These are phyloP conservation scores for Liodrosophila aerea DNA, from an alignment of 2,888 invertebrate genomes.

Conservation along the genomic window DNA sequence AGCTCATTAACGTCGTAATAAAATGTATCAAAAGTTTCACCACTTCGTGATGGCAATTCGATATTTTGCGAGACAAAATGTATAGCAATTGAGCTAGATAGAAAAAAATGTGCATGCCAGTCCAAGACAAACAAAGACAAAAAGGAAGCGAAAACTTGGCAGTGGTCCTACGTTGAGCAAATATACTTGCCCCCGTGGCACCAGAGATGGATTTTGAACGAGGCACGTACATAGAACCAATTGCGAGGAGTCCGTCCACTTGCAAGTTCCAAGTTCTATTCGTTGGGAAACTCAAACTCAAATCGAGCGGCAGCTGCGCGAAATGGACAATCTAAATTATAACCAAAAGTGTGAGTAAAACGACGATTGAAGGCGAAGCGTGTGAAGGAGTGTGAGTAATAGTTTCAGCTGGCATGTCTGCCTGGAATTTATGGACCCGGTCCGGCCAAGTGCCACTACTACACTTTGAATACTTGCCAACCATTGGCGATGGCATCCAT, in stretches of 20 bases:
- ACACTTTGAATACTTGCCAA: slow-evolving; percentile 67
- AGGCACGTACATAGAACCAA: slow-evolving; percentile 50
- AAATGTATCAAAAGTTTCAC: background rate
- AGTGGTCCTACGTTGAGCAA: slow-evolving; percentile 24
- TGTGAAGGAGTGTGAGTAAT: slow-evolving; percentile 67
- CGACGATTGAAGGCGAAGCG: slow-evolving; percentile 10
- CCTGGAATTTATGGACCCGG: slow-evolving; percentile 62
- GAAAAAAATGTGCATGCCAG: slow-evolving; percentile 23
- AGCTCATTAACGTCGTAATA: no score
- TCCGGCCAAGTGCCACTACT: slow-evolving; percentile 65
- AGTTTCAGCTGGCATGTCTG: slow-evolving; percentile 69
- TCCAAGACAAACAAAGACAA: slow-evolving; percentile 45
- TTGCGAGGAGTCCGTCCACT: slow-evolving; percentile 31
- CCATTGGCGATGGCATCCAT: slow-evolving; percentile 48
- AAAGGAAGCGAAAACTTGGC: slow-evolving; percentile 45
- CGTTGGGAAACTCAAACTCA: slow-evolving; percentile 39
- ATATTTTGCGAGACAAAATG: slow-evolving; percentile 43
- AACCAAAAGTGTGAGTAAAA: slow-evolving; percentile 39
- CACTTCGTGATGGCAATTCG: slow-evolving; percentile 1
- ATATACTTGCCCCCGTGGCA: slow-evolving; percentile 36
- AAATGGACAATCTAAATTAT: slow-evolving; percentile 77
- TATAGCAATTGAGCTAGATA: slow-evolving; percentile 28
- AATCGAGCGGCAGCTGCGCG: slow-evolving; percentile 75
- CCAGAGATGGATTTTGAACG: slow-evolving; percentile 34
- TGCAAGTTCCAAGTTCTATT: slow-evolving; percentile 8